These are phyloP conservation scores for Holothuria glaberrima DNA, from an alignment of 35 echinoderm and acorn worm genomes.

Conservation along the genomic window DNA sequence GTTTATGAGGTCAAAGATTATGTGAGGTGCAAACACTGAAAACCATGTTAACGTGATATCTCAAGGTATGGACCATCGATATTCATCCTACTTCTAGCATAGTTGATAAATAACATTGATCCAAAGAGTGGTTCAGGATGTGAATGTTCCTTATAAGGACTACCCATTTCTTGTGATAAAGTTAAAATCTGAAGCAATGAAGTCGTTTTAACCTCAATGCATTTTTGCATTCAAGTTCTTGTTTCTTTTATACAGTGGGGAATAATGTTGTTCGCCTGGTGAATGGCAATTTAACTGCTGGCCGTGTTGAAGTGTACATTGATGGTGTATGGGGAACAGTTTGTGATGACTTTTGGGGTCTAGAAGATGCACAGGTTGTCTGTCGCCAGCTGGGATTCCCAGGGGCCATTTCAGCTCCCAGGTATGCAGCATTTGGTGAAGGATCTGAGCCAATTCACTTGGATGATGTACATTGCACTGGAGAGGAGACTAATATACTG, in stretches of 20 bases:
- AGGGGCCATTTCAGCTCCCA: neutral
- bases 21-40: no score
- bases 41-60: no score
- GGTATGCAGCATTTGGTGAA: conserved; percentile 17
- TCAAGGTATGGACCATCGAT: no score
- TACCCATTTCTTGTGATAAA: no score
- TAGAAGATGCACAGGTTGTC: conserved; percentile 12
- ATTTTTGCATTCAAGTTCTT: neutral
- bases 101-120: no score
- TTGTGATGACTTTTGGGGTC: conserved; percentile 46
- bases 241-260: neutral
- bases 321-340: conserved; percentile 46
- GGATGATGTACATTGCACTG: conserved; percentile 29
- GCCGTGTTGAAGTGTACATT: conserved; percentile 50
- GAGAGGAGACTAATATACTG: conserved; percentile 5
- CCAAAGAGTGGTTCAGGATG: no score
- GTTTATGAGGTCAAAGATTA: no score
- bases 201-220: no score
- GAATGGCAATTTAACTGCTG: conserved; percentile 26
- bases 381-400: conserved; percentile 54
- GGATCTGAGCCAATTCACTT: conserved; percentile 33
- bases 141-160: no score
- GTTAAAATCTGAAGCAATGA: no score
- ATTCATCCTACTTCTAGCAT: no score
- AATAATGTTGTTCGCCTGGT: conserved; percentile 19